Evolutionary conservation across 2,113 vertebrate species (phyloP).

Genomic region (pig (Sus scrofa)): T2T-Sscrofa CM000819.6:4982001-4982500

Average conservation of each 20-base stretch:
- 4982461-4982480: neutral
- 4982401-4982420: neutral
- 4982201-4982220: too few species aligned
- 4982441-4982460: neutral
- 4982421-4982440: neutral
- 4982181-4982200: neutral
- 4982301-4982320: neutral
- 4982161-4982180: neutral
- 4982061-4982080: too few species aligned
- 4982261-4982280: neutral
- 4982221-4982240: neutral
- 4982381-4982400: neutral
- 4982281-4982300: neutral
- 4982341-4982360: too few species aligned
- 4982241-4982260: rapidly evolving
- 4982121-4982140: too few species aligned
- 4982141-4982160: neutral
- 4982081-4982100: too few species aligned
- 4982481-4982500: neutral
- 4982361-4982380: neutral
- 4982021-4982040: too few species aligned
- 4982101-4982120: too few species aligned
- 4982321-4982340: neutral
- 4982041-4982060: too few species aligned
- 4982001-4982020: too few species aligned